Percentiles rank a stretch among this genome's conserved stretches.
phyloP scores from a whole-genome alignment of 1,140 invertebrate genomes.

The Aradophagus sp. region DNA sequence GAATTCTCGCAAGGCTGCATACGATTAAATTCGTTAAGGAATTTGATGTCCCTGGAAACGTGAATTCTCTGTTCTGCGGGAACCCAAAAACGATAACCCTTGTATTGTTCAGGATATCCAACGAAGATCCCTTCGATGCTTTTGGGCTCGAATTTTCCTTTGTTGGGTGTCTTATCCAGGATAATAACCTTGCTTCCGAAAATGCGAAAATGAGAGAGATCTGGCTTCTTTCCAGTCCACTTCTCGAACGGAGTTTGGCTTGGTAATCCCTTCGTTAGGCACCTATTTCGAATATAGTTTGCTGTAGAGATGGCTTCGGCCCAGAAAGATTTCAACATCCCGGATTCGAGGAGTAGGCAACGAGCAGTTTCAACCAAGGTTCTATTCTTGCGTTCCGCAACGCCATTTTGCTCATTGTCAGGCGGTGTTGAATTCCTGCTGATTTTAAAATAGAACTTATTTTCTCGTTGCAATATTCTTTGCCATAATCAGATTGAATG shows the following conservation, averaged over 20 bases:
- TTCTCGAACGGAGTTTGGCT: conserved; percentile 2
- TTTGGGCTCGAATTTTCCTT: conserved; percentile 5
- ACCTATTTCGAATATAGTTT: conserved; percentile 25
- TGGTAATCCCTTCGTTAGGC: conserved; percentile 3
- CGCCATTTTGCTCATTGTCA: conserved; percentile 27
- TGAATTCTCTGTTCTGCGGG: not conserved
- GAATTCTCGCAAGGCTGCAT: too few species aligned
- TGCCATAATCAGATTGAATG: conserved; percentile 21
- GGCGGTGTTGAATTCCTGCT: conserved; percentile 6
- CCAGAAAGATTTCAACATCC: conserved; percentile 16
- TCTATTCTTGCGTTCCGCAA: conserved; percentile 19
- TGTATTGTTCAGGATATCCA: conserved; percentile 9
- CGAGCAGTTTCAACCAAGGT: conserved; percentile 49
- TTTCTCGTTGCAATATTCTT: conserved; percentile 3
- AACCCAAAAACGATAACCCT: conserved; percentile 14
- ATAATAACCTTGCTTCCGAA: conserved; percentile 15
- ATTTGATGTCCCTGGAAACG: too few species aligned
- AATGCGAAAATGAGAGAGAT: conserved; percentile 55
- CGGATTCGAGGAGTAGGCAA: conserved; percentile 35
- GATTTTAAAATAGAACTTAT: conserved; percentile 1
- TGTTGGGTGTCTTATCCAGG: conserved; percentile 9
- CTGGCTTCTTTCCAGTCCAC: conserved; percentile 69
- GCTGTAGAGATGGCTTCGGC: conserved; percentile 32
- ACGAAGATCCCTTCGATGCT: conserved; percentile 11
- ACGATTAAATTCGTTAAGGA: too few species aligned